Evolutionary conservation across 2,113 vertebrate species (phyloP).

Genomic region (Orycteropus afer): DNA sequence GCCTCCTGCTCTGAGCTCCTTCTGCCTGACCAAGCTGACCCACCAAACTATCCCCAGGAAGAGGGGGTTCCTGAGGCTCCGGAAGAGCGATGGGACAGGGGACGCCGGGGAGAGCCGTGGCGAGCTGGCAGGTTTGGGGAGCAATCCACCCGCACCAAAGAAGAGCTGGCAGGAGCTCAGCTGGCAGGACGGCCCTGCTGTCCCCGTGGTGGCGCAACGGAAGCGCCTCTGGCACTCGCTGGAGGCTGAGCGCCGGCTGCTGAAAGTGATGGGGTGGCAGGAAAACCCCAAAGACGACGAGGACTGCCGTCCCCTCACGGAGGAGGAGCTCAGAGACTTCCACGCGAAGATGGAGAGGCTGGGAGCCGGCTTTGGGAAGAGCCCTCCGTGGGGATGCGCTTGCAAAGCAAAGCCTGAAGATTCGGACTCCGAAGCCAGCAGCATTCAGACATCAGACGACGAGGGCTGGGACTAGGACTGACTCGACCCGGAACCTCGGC

Average conservation of each 20-base stretch:
- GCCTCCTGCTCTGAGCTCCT: conserved; percentile 95
- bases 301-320: conserved; percentile 95
- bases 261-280: conserved; percentile 98
- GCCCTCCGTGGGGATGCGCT: conserved; percentile 94
- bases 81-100: too few relatives aligned
- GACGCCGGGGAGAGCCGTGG: too few relatives aligned
- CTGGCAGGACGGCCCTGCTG: too few relatives aligned
- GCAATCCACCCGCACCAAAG: too few relatives aligned
- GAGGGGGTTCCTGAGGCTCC: too few relatives aligned
- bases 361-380: conserved; percentile 93
- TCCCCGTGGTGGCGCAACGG: conserved; percentile 90
- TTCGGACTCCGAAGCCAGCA: conserved; percentile 95
- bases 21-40: conserved; percentile 84
- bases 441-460: conserved; percentile 94
- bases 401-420: conserved; percentile 91
- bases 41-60: too few relatives aligned
- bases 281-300: conserved; percentile 96
- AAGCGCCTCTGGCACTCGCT: conserved; percentile 95
- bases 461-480: conserved; percentile 79
- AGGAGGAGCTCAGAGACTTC: conserved; percentile 96
- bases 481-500: too few relatives aligned
- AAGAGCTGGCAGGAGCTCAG: too few relatives aligned
- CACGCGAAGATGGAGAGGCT: conserved; percentile 95
- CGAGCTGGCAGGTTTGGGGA: too few relatives aligned
- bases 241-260: conserved; percentile 96